phyloP scores from a whole-genome alignment of 2,113 vertebrate species.

The Spermophilus dauricus region DNA sequence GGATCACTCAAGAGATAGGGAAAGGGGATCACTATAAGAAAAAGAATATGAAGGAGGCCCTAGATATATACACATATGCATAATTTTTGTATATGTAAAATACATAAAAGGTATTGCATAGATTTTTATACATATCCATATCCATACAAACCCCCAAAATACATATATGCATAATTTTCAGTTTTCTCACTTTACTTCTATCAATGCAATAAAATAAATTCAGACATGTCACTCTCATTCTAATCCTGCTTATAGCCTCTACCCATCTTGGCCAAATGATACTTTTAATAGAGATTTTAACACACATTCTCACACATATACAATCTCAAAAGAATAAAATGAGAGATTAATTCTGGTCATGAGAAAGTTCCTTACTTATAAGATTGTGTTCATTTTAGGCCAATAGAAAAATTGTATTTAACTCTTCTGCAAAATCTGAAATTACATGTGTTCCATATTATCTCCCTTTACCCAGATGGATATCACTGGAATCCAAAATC shows the following conservation, averaged over 20 bases:
- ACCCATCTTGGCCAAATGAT: not conserved
- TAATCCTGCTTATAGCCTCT: not conserved
- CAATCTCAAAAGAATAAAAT: not conserved
- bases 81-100: not conserved
- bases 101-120: not conserved
- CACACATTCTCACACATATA: not conserved
- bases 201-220: not conserved
- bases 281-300: not conserved
- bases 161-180: not conserved
- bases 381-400: not conserved
- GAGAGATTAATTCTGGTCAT: not conserved
- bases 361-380: not conserved
- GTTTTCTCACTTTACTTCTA: not conserved
- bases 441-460: not conserved
- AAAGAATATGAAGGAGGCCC: not conserved
- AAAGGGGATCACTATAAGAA: not conserved
- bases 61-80: not conserved
- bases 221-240: not conserved
- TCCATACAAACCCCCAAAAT: not conserved
- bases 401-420: not conserved
- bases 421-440: not conserved
- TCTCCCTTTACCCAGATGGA: not conserved
- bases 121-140: not conserved
- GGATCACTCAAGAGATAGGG: not conserved
- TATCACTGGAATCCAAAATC: not conserved